Percentiles rank a stretch among this genome's conserved stretches.
Evolutionary conservation across 2,113 vertebrate species (phyloP).

Genomic region (Onychostoma macrolepis): DNA sequence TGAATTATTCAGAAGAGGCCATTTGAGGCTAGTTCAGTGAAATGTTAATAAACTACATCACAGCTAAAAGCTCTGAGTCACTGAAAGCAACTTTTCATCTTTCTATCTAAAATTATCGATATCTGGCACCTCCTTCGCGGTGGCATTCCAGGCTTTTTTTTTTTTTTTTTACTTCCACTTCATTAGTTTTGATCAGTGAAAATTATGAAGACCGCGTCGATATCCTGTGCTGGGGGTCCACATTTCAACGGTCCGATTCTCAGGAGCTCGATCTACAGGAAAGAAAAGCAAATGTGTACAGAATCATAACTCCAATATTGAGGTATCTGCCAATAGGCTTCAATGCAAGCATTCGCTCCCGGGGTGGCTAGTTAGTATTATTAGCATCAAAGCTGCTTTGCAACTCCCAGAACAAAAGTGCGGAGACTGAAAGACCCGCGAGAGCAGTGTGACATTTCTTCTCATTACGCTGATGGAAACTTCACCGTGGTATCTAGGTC

Average conservation of each 20-base stretch:
- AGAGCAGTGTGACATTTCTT: conserved; percentile 48
- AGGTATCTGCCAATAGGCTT: conserved; percentile 16
- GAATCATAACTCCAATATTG: conserved; percentile 36
- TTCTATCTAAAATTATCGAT: conserved; percentile 33
- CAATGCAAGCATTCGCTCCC: conserved; percentile 13
- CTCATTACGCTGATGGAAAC: conserved; percentile 55
- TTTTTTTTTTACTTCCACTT: conserved; percentile 34
- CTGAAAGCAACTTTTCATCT: conserved; percentile 37
- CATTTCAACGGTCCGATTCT: conserved; percentile 26
- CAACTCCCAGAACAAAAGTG: conserved; percentile 45
- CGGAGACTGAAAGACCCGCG: conserved; percentile 40
- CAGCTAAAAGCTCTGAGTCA: conserved; percentile 12
- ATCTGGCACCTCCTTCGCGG: conserved; percentile 27
- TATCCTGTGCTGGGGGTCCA: conserved; percentile 21
- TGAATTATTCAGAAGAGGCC: conserved; percentile 1
- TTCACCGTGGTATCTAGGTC: conserved; percentile 52
- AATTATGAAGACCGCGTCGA: conserved; percentile 43
- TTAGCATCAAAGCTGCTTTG: conserved; percentile 54
- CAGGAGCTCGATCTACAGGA: background rate
- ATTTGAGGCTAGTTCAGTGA: conserved; percentile 19
- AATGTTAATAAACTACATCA: conserved; percentile 22
- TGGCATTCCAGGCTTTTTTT: background rate
- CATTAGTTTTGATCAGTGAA: conserved; percentile 46
- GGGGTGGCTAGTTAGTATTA: conserved; percentile 52
- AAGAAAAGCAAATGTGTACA: conserved; percentile 44